Conservation (phyloP, 2,113 vertebrate genomes). For the Psephotus haematonotus region DNA sequence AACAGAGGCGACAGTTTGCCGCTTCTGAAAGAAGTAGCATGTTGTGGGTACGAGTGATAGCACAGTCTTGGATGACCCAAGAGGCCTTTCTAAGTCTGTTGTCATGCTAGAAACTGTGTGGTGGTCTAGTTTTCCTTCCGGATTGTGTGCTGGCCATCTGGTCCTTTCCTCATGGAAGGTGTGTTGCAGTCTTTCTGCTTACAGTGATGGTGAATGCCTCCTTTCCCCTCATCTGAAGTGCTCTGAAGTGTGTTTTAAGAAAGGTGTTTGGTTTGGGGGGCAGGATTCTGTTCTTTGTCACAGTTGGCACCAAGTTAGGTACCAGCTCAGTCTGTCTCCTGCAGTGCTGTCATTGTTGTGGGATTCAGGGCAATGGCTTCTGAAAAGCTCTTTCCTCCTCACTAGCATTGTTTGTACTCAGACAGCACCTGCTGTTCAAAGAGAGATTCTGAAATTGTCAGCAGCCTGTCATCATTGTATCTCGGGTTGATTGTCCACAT, state of each 20-base stretch:
- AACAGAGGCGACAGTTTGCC: neutral
- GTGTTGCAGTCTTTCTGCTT: neutral
- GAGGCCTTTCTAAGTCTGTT: neutral
- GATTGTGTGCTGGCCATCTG: neutral
- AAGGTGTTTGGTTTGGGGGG: neutral
- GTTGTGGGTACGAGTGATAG: neutral
- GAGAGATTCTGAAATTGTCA: neutral
- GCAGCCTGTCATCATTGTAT: neutral
- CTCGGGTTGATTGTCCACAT: neutral
- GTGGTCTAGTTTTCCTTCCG: neutral
- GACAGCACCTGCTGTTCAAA: neutral
- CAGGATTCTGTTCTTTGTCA: neutral
- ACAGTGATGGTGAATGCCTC: neutral
- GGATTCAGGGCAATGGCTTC: neutral
- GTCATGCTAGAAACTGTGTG: neutral
- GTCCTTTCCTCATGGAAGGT: neutral
- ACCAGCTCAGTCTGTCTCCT: neutral
- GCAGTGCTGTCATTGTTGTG: neutral
- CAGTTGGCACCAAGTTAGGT: neutral
- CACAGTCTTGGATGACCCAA: neutral
- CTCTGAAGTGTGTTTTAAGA: neutral
- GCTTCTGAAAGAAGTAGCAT: neutral
- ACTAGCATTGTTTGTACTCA: neutral
- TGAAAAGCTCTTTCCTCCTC: neutral
- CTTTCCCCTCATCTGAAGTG: neutral